Percentiles rank a stretch among this genome's conserved stretches.
phyloP scores from a whole-genome alignment of 2,888 invertebrate species.

The Monoplex corrugatus region DNA sequence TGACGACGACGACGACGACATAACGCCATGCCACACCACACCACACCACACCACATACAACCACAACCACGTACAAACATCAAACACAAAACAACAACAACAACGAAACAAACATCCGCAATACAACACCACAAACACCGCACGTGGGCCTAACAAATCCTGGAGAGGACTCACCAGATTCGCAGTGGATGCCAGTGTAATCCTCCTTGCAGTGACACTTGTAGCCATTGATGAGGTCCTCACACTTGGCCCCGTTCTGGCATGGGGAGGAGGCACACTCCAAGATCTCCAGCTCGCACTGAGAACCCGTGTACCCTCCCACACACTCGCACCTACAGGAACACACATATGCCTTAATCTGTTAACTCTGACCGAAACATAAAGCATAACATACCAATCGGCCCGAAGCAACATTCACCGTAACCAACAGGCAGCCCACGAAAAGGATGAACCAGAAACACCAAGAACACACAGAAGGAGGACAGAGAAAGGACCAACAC shows the following conservation, averaged over 20 bases:
- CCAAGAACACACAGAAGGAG: too few species aligned
- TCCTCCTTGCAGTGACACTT: constrained; percentile 68
- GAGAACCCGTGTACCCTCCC: constrained; percentile 66
- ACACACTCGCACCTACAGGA: constrained; percentile 63
- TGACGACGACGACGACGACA: neutral
- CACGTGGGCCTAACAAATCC: neutral
- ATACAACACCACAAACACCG: too few species aligned
- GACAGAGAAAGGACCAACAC: too few species aligned
- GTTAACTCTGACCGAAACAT: neutral
- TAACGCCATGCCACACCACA: too few species aligned
- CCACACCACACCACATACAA: too few species aligned
- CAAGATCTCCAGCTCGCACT: constrained; percentile 66
- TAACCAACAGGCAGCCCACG: too few species aligned
- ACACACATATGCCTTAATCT: neutral
- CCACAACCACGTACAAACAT: neutral
- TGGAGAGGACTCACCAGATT: constrained; percentile 58
- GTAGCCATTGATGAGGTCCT: constrained; percentile 66
- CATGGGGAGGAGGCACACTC: constrained; percentile 88
- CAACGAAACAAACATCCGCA: too few species aligned
- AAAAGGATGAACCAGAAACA: too few species aligned
- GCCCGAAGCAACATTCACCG: too few species aligned
- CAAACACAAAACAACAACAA: neutral
- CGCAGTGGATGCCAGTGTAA: constrained; percentile 69
- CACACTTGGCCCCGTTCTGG: constrained; percentile 74
- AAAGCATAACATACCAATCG: neutral